Percentiles rank a stretch among this genome's conserved stretches.
Conservation (phyloP, 2,113 vertebrate species). For the Oncorhynchus gorbuscha region DNA sequence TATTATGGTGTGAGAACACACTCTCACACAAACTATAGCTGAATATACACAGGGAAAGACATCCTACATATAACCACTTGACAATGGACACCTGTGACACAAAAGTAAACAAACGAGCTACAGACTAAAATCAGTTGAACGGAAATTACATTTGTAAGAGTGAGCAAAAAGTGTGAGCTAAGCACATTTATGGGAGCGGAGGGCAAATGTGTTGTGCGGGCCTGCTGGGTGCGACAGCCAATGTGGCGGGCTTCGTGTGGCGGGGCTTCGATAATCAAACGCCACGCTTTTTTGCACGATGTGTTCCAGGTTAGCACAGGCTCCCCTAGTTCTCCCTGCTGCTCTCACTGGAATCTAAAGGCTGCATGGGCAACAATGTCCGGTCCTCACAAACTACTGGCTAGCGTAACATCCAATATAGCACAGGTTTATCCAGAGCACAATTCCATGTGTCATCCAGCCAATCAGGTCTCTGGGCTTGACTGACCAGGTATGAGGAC, state of each 20-base stretch:
- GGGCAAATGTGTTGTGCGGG: background rate
- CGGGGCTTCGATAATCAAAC: conserved; percentile 45
- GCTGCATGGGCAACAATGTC: too few species aligned
- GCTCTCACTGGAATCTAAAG: too few species aligned
- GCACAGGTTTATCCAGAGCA: background rate
- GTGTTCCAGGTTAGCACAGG: background rate
- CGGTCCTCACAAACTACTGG: too few species aligned
- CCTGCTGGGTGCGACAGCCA: conserved; percentile 6
- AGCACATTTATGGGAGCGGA: conserved; percentile 13
- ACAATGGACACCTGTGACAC: background rate
- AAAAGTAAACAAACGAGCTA: background rate
- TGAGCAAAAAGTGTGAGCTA: conserved; percentile 10
- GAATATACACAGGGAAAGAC: background rate
- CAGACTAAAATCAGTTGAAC: background rate
- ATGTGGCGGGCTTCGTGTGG: conserved; percentile 12
- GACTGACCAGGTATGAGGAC: background rate
- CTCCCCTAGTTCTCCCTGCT: background rate
- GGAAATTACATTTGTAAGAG: background rate
- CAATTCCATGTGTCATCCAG: background rate
- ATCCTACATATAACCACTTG: background rate
- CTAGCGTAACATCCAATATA: background rate
- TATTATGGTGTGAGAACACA: background rate
- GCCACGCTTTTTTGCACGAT: conserved; percentile 2
- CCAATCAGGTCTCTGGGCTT: background rate
- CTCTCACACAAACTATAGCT: background rate